Evolutionary conservation across 2,888 invertebrate genomes (phyloP), one percentile per base, ranked within the genome.

Genomic region (Carabus problematicus): DNA sequence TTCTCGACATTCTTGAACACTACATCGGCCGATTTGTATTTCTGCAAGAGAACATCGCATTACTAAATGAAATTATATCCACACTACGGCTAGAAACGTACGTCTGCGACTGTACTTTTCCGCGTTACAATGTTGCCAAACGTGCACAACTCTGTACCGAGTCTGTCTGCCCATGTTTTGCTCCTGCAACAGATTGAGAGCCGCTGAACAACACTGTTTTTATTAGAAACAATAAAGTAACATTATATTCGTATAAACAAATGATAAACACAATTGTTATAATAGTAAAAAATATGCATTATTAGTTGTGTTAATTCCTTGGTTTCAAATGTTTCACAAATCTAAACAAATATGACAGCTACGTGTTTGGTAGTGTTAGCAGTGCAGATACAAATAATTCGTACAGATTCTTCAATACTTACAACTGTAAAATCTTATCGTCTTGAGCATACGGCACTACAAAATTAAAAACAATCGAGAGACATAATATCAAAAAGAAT

Each of bases 51-150:
- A 73, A 43, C 9, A 29, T 8, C n/a, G 11, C 4, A 12, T 1
- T 12, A 40, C 14, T 9, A 42, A n/a, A 9, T 59, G 8, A 11
- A 2, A 59, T 14, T 2, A 2, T 29, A 29, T 52, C 40, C 9
- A 29, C n/a, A n/a, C n/a, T 56, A 40, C 8, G 60, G 41, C n/a
- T n/a, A 39, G 11, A 54, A 74, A 83, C 84, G 86, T 83, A 91
- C 91, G 78, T 92, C 90, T 79, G 91, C 89, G 71, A 93, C 91
- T 79, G 89, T 89, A 77, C 90, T 89, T 78, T 91, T 87, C 77
- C 92, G 87, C 69, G 93, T 93, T 75, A 93, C 91, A 79, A 91
- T 88, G 78, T 91, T 91, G 69, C 92, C 93, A 76, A 93, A 88
- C 79, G 91, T 89, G 82, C 90, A 91, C 74, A 94, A 82, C 80